Evolutionary conservation across 2,113 vertebrate species (phyloP).

Genomic region (Sceloporus tristichus): DNA sequence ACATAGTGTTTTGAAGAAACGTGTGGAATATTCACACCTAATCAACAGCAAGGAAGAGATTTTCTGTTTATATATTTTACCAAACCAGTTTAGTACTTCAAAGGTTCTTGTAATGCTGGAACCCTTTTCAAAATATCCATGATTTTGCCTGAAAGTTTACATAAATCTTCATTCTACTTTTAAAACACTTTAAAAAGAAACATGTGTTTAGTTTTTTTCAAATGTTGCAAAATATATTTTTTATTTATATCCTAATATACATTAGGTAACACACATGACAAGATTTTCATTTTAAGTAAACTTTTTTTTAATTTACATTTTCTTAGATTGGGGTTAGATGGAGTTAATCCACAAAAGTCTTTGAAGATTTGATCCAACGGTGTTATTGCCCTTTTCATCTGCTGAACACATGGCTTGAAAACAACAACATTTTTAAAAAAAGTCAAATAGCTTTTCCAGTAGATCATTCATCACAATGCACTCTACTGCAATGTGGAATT

Average conservation of each 20-base stretch:
- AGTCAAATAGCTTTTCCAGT: neutral
- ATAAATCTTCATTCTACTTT: too few species aligned
- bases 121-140: neutral
- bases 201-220: neutral
- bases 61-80: neutral
- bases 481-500: neutral
- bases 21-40: neutral
- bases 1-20: neutral
- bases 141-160: neutral
- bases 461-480: neutral
- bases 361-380: constrained; percentile 4
- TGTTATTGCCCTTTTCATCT: neutral
- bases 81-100: neutral
- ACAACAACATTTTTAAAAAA: neutral
- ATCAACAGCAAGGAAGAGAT: neutral
- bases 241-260: neutral
- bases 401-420: neutral
- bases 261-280: neutral
- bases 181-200: neutral
- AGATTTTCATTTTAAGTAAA: neutral
- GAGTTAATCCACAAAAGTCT: neutral
- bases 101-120: neutral
- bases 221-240: neutral
- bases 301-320: neutral
- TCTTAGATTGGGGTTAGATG: neutral